Evolutionary conservation across 2,888 invertebrate species (phyloP).

Genomic region (Lasioglossum vierecki): DNA sequence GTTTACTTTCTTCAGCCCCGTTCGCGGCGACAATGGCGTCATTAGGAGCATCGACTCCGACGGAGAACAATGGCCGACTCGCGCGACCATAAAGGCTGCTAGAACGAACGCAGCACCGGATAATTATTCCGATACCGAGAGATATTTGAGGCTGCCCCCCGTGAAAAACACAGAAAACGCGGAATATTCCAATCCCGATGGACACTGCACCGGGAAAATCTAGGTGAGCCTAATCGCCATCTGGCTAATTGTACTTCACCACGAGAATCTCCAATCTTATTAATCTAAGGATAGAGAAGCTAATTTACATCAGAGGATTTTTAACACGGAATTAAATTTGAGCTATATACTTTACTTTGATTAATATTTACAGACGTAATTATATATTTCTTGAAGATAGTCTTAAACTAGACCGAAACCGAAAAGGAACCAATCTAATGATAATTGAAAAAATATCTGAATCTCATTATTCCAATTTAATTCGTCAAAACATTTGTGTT

Average conservation of each 20-base stretch:
- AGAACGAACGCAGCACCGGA: not conserved
- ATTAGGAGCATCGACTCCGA: conserved; percentile 62
- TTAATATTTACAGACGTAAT: too few relatives aligned
- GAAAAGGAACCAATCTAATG: not conserved
- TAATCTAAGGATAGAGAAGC: not conserved
- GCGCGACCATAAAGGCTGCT: not conserved
- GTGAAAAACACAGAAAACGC: not conserved
- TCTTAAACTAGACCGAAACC: too few relatives aligned
- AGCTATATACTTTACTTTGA: too few relatives aligned
- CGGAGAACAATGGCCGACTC: conserved; percentile 58
- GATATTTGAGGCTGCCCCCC: not conserved
- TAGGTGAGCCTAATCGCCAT: not conserved
- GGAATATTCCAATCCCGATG: not conserved
- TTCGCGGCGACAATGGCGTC: conserved; percentile 65
- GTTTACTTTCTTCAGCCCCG: conserved; percentile 42
- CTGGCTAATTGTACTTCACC: not conserved
- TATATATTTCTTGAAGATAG: too few relatives aligned
- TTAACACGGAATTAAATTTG: too few relatives aligned
- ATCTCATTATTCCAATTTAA: not conserved
- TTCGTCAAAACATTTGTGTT: not conserved
- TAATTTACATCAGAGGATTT: too few relatives aligned
- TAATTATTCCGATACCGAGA: conserved; percentile 20
- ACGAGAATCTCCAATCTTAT: not conserved
- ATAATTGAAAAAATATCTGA: not conserved
- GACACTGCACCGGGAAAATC: not conserved